Evolutionary conservation across 2,797 vertebrate species (phyloP), one percentile per base, ranked within the genome.

Genomic region (Carcharodon carcharias): DNA sequence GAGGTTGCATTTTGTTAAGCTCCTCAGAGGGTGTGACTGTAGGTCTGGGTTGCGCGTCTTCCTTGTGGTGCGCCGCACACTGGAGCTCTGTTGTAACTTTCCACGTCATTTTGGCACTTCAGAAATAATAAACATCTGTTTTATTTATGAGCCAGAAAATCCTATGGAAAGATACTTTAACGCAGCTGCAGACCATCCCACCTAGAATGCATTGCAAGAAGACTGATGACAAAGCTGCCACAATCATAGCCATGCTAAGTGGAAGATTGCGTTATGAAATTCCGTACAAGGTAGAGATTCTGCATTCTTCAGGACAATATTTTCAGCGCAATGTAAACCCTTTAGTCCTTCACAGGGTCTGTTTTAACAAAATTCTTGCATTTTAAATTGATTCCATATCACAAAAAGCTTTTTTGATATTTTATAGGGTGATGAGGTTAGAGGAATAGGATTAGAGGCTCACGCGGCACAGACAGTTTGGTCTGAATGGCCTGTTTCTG

Each of bases 111-210:
- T 93, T 93, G 61, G 63, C 89, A 63, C 61, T 93, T 93, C n/a
- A 67, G 91, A 93, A 40, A 65, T 45, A 93, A 67, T 23, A 67
- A 45, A 12, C 63, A 93, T 67, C 91, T 93, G 91, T 45, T 93
- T 93, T 67, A 93, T 93, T 93, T 67, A 93, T 9, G 61, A 93
- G n/a, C 63, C 91, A 67, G 61, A 93, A 93, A 93, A 93, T 67
- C 91, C 61, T 65, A 67, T 67, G 91, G 61, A 67, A 85, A 11
- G 61, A 45, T 26, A 93, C 12, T 93, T 77, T 23, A 67, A 28
- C 7, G 21, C 61, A 93, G 91, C n/a, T 67, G 63, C 18, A 93
- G n/a, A 45, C 91, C 91, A 93, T 67, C n/a, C n/a, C 21, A 45
- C 45, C 45, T 45, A 85, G 45, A 50, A 50, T 85, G 21, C 82